Conservation (phyloP, 2,888 invertebrate species). For the Malthinus seriepunctatus region DNA sequence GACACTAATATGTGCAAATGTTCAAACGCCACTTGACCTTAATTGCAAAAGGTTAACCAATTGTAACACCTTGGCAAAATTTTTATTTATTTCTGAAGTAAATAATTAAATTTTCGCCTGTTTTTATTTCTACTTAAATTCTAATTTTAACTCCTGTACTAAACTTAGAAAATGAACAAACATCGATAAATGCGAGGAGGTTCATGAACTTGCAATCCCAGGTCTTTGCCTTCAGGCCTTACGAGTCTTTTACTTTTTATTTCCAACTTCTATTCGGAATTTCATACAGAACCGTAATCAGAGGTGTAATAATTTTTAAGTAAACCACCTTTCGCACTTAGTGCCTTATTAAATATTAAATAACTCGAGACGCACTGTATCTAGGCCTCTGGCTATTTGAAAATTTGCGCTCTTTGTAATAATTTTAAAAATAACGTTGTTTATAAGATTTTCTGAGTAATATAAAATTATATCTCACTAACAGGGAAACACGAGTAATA, state of each 20-base stretch:
- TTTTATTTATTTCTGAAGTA: neutral
- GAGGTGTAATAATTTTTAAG: neutral
- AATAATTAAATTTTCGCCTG: no score
- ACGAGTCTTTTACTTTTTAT: neutral
- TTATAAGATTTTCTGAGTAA: no score
- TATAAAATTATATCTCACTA: no score
- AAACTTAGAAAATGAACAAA: neutral
- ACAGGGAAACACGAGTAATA: no score
- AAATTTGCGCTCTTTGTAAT: no score
- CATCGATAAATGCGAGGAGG: conserved; percentile 11
- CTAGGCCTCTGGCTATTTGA: no score
- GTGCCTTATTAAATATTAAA: no score
- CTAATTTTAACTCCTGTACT: no score
- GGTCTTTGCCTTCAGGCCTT: conserved; percentile 20
- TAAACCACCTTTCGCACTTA: neutral
- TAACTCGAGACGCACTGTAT: no score
- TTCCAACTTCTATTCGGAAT: neutral
- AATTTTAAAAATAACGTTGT: no score
- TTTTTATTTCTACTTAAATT: no score
- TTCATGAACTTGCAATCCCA: conserved; percentile 18
- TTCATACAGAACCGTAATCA: neutral
- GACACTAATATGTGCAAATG: no score
- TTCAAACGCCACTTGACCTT: conserved; percentile 1
- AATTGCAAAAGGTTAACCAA: conserved; percentile 1
- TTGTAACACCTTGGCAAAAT: conserved; percentile 3